Evolutionary conservation across 2,888 invertebrate species (phyloP), one percentile per base, ranked within the genome.

Genomic region (Apamea sordens): DNA sequence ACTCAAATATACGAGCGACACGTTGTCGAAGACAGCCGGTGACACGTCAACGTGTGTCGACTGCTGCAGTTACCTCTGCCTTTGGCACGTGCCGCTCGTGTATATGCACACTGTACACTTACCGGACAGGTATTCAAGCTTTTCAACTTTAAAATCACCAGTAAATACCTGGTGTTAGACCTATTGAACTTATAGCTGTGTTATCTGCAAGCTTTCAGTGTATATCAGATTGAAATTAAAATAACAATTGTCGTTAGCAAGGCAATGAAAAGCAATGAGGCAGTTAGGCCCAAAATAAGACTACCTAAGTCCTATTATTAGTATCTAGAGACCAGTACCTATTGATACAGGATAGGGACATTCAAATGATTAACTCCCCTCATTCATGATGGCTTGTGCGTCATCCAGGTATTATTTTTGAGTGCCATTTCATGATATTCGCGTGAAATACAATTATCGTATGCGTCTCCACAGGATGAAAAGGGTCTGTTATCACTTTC

Each of bases 231-330:
- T 56, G 53, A 36, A 79, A 71, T 82, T 86, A 70, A 77, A 76
- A 81, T 81, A 81, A 75, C 84, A 77, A 77, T 86, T 70, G 64
- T 68, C 76, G 72, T 81, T 79, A 76, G 68, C n/a, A 24, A 13
- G 65, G 67, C 64, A 68, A 78, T 86, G 69, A 81, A 86, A 86
- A 76, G n/a, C n/a, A 86, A 86, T 64, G 86, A 50, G 65, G 53
- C 69, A 61, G 65, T 82, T 82, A 67, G 59, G 70, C 4, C 68
- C 65, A 73, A 84, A 82, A 82, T 77, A 77, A 73, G 71, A 72
- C 24, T 76, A 73, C n/a, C 32, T 63, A 50, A n/a, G n/a, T n/a
- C n/a, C 13, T 21, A n/a, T 44, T 80, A 59, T 28, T 59, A 4
- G 47, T 67, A 28, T 32, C 53, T 50, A 24, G 15, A 7, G 15